Base-by-base conservation (phyloP, 2,888 invertebrate genomes). In the Suillia variegata region DNA sequence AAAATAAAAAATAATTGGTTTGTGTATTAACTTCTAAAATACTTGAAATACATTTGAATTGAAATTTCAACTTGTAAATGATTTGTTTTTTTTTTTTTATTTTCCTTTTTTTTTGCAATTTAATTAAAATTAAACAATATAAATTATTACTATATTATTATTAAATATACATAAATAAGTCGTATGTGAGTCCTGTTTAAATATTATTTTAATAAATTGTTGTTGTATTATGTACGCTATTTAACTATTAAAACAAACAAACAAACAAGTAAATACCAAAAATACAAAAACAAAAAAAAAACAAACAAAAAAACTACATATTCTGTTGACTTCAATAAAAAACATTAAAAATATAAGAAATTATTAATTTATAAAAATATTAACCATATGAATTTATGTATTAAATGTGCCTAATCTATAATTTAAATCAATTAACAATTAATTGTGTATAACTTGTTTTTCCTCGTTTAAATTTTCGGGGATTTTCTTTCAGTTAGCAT, bases 391-490 rank as follows among this genome's bases (percentile, higher is more conserved):
- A 63, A 68, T 65, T 65, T 74, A 59, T 73, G 71, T 74, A 76
- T 77, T 77, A 68, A 76, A 78, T 75, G 78, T 77, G 79, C 76
- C 76, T 78, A 74, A 68, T n/a, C 56, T 66, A 65, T 74, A n/a
- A 63, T 65, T 73, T 63, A 10, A 22, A 4, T 13, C 15, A 13
- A n/a, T n/a, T n/a, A n/a, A n/a, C n/a, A n/a, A n/a, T n/a, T n/a
- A n/a, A n/a, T n/a, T n/a, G n/a, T n/a, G n/a, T n/a, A n/a, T n/a
- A n/a, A n/a, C n/a, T 26, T 26, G 26, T 6, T 26, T 26, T 26
- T 10, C 26, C 10, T 26, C 10, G 26, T 26, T n/a, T n/a, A 10
- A 26, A 6, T 26, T 26, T 26, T 26, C 26, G n/a, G n/a, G n/a
- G n/a, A 26, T 26, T 26, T 26, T 26, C 26, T 26, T 38, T 8